A percentile compares a stretch with the other conserved stretches of the same genome.
Evolutionary conservation across 2,888 invertebrate species (phyloP).

Genomic region (Drosophila koepferae): DNA sequence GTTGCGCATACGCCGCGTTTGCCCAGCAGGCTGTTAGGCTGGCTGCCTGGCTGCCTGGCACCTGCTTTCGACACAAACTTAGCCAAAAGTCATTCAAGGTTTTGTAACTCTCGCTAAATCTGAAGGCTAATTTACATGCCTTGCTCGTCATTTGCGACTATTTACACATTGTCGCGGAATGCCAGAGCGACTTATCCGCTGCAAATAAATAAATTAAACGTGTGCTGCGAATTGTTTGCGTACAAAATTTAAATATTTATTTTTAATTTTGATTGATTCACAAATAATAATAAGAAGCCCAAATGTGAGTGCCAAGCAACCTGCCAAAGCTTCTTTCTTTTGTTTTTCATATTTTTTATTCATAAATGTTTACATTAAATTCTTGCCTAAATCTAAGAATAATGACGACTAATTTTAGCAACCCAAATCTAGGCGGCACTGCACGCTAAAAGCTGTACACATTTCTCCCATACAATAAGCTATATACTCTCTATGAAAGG

Average conservation of each 20-base stretch:
- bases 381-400: slow-evolving; percentile 7
- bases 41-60: slow-evolving; percentile 6
- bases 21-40: slow-evolving; percentile 22
- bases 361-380: background rate
- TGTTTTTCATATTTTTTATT: background rate
- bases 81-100: slow-evolving; percentile 50
- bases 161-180: slow-evolving; percentile 35
- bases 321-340: background rate
- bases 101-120: slow-evolving; percentile 42
- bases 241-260: background rate
- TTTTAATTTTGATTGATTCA: slow-evolving; percentile 7
- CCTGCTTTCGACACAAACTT: slow-evolving; percentile 37
- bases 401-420: slow-evolving; percentile 6
- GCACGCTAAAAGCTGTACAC: background rate
- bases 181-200: slow-evolving; percentile 1
- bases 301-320: background rate
- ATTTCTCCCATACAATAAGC: slow-evolving; percentile 3
- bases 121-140: slow-evolving; percentile 47
- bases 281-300: background rate
- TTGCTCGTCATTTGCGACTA: slow-evolving; percentile 40
- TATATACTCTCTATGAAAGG: background rate
- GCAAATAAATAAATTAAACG: slow-evolving; percentile 2
- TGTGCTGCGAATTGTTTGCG: background rate
- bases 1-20: slow-evolving; percentile 70
- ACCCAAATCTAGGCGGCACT: background rate